Conservation (phyloP, 1,140 invertebrate species). For the Stenopsyche tienmushanensis region DNA sequence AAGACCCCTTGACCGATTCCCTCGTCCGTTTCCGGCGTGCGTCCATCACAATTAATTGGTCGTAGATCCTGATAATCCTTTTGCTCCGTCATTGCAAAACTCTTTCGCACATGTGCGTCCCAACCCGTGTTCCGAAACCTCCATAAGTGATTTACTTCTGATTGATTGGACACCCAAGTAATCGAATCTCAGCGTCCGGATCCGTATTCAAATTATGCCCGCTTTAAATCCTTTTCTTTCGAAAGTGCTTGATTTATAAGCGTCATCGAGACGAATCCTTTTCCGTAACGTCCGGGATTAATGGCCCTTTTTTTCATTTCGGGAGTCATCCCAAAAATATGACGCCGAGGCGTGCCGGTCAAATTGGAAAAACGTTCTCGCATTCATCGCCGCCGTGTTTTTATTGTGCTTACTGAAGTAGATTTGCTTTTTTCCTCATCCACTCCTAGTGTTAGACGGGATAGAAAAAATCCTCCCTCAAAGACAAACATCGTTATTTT, state of each 20-base stretch:
- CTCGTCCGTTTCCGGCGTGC: neutral
- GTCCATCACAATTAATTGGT: neutral
- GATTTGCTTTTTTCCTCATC: neutral
- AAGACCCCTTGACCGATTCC: too few species aligned
- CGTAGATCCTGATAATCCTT: neutral
- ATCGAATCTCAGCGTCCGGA: too few species aligned
- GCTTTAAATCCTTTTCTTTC: too few species aligned
- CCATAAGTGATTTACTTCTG: neutral
- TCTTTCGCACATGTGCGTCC: neutral
- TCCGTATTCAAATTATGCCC: too few species aligned
- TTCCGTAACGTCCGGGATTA: too few species aligned
- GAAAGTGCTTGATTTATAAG: too few species aligned
- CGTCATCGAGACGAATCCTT: too few species aligned
- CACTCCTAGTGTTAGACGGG: neutral
- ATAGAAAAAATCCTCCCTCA: neutral
- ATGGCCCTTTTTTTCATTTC: neutral
- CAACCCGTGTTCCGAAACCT: too few species aligned
- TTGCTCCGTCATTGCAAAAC: neutral
- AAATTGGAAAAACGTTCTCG: constrained; percentile 11
- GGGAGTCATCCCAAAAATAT: constrained; percentile 12
- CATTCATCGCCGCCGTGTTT: neutral
- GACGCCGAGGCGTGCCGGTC: neutral
- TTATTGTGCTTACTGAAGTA: neutral
- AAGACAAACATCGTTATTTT: constrained; percentile 24
- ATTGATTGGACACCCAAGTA: neutral